Base-by-base conservation (phyloP, 2,888 invertebrate species). In the Ophioninae sp. region DNA sequence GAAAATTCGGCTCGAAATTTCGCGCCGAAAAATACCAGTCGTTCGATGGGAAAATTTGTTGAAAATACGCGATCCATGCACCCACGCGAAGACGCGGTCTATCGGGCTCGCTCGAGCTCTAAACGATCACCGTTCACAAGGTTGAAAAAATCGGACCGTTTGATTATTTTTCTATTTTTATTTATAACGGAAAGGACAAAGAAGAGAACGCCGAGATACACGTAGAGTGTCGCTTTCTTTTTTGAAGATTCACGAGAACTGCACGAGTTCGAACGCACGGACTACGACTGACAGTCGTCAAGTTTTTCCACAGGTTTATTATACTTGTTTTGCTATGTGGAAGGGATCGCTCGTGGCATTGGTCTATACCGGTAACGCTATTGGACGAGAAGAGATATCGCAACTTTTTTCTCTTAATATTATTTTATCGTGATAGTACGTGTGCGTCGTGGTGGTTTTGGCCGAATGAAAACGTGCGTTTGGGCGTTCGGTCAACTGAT, bases 221-320 rank as follows among this genome's bases (percentile, higher is more conserved):
- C 2, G 58, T 58, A 0, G n/a, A 30, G 65, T 23, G 64, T n/a
- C n/a, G n/a, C n/a, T n/a, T 8, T 6, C 3, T 10, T 20, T 17
- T 44, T 64, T 39, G 39, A 10, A 71, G 56, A n/a, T 41, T 51
- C 74, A 41, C 79, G 78, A 71, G 81, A 64, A 75, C 86, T 86
- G 88, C 87, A 85, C 85, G 87, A 86, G 85, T 88, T 85, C 86
- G 86, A 86, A 79, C 90, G 90, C 87, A 88, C 90, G 87, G 87
- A 90, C 84, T 84, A 87, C 89, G 88, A 91, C 91, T 90, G 89
- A 89, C 89, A 89, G 87, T 90, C 91, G 88, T 90, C 87, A 89
- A 86, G 87, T 87, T 83, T 76, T 85, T 88, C 88, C 63, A 89
- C 89, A 89, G 88, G 88, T 65, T 73, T 58, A 72, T 64, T 79